Percentiles rank a stretch among this genome's conserved stretches.
phyloP scores from a whole-genome alignment of 2,797 vertebrate species.

The Percopsis omiscomaycus region DNA sequence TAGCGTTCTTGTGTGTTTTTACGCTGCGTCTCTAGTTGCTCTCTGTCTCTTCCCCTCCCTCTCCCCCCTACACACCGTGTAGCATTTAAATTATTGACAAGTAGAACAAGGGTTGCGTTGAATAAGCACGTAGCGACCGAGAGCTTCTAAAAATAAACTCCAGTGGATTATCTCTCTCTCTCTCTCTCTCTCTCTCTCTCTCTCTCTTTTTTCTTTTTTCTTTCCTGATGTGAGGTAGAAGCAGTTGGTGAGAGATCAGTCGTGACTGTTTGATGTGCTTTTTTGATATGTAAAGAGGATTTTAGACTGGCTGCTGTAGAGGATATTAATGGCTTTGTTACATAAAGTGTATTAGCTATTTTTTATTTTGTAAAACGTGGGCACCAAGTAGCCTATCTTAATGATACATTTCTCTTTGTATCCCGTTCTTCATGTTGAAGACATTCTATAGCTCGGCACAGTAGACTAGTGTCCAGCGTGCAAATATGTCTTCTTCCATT shows the following conservation, averaged over 20 bases:
- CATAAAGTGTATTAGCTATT: background rate
- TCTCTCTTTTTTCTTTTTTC: background rate
- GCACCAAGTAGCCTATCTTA: background rate
- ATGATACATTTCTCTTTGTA: background rate
- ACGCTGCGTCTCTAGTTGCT: slow-evolving; percentile 13
- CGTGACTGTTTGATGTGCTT: slow-evolving; percentile 22
- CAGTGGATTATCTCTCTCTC: slow-evolving; percentile 22
- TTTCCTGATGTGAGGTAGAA: background rate
- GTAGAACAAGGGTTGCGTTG: slow-evolving; percentile 29
- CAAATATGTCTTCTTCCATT: background rate
- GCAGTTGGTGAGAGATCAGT: background rate
- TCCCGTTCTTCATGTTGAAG: background rate
- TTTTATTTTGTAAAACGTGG: background rate
- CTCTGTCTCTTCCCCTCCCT: background rate
- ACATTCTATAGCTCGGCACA: background rate
- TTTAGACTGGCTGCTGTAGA: background rate
- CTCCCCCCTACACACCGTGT: slow-evolving; percentile 11
- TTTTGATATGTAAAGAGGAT: slow-evolving; percentile 19
- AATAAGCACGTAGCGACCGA: slow-evolving; percentile 27
- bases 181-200: background rate
- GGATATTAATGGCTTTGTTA: background rate
- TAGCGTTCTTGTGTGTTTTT: background rate
- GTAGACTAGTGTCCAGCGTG: background rate
- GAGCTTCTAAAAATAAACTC: slow-evolving; percentile 67
- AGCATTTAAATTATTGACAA: slow-evolving; percentile 64